These are phyloP conservation scores for Melanotaenia pygmaea DNA, from an alignment of 2,797 vertebrate species.

Conservation along the genomic window DNA sequence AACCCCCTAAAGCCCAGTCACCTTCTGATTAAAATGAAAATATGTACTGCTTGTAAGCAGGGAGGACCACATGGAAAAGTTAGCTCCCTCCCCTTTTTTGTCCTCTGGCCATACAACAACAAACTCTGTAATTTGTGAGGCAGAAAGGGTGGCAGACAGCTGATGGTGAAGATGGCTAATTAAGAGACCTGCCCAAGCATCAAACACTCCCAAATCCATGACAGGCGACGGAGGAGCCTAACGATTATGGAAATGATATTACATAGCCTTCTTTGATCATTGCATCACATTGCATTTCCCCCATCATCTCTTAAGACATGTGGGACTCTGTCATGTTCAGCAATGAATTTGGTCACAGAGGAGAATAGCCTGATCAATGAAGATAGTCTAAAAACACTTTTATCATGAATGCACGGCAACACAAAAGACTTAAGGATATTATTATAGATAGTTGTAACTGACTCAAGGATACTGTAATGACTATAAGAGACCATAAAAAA, in stretches of 20 bases:
- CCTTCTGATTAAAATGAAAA: slow-evolving; percentile 54
- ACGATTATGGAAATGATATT: slow-evolving; percentile 86
- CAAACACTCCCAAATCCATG: slow-evolving; percentile 79
- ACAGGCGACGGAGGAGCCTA: slow-evolving; percentile 77
- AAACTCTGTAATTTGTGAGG: slow-evolving; percentile 75
- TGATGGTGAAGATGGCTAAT: slow-evolving; percentile 81
- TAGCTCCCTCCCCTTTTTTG: slow-evolving; percentile 27
- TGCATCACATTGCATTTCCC: slow-evolving; percentile 84
- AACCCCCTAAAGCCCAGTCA: not conserved
- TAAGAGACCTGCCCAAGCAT: slow-evolving; percentile 84
- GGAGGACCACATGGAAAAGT: slow-evolving; percentile 55
- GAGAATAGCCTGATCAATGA: slow-evolving; percentile 79
- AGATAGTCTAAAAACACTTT: slow-evolving; percentile 76
- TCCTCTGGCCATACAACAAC: slow-evolving; percentile 67
- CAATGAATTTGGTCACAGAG: slow-evolving; percentile 78
- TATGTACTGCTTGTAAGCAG: slow-evolving; percentile 49
- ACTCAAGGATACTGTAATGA: slow-evolving; percentile 69
- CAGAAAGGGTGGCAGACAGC: slow-evolving; percentile 75
- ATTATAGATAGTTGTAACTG: slow-evolving; percentile 71
- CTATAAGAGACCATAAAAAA: slow-evolving; percentile 52
- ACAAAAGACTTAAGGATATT: slow-evolving; percentile 78
- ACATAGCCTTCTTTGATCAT: slow-evolving; percentile 84
- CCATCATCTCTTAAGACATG: slow-evolving; percentile 75
- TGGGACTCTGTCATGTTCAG: slow-evolving; percentile 76
- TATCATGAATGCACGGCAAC: slow-evolving; percentile 68